Conservation (phyloP, 2,113 vertebrate genomes). For the Eulemur rufifrons region DNA sequence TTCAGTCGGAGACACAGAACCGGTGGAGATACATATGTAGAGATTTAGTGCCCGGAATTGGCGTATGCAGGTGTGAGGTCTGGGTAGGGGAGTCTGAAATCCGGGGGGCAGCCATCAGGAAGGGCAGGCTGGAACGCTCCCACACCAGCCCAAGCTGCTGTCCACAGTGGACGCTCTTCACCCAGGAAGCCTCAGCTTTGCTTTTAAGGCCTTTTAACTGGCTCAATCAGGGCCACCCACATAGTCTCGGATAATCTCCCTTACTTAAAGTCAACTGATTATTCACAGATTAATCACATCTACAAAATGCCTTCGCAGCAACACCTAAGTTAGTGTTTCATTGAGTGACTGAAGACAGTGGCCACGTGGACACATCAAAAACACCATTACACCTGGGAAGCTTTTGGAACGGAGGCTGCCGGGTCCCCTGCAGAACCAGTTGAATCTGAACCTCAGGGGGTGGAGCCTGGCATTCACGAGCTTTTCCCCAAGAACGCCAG, state of each 20-base stretch:
- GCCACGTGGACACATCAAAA: neutral
- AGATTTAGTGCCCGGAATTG: neutral
- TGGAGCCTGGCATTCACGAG: neutral
- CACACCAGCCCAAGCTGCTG: fast-evolving
- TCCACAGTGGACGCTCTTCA: neutral
- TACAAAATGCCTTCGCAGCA: neutral
- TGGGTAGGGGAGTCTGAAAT: neutral
- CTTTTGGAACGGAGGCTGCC: neutral
- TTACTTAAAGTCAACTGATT: neutral
- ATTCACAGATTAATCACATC: no score
- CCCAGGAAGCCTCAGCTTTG: neutral
- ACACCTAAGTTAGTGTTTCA: neutral
- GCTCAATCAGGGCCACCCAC: neutral
- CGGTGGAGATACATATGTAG: fast-evolving
- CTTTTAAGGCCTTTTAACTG: neutral
- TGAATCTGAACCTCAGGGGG: neutral
- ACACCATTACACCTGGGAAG: neutral
- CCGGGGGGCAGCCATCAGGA: neutral
- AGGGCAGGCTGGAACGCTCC: no score
- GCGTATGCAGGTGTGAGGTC: fast-evolving
- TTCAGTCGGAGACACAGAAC: neutral
- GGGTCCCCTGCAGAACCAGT: fast-evolving
- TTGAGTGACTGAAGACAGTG: neutral
- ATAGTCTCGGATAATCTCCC: neutral
- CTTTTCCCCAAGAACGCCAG: neutral